Evolutionary conservation across 2,113 vertebrate genomes (phyloP), one percentile per base, ranked within the genome.

Genomic region (Phaetusa simplex): DNA sequence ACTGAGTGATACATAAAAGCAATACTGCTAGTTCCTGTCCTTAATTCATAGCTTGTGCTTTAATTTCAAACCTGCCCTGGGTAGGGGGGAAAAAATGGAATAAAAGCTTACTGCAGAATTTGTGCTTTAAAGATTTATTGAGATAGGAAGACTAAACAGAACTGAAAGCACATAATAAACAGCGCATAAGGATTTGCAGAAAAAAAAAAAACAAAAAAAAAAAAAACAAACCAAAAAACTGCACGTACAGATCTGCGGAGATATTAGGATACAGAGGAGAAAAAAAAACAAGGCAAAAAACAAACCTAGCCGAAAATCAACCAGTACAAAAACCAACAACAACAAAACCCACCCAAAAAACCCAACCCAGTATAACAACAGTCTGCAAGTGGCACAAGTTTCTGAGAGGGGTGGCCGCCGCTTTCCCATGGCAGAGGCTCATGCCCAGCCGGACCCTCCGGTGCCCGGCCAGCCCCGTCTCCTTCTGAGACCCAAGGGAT

Each of bases 61-160:
- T 85, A 87, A 95, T 94, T 95, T 96, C 97, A 96, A 97, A 94
- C 94, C 90, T 84, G 83, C 49, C 78, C 43, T 42, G 22, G 22
- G 49, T 62, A 74, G 34, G 12, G 6, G 6, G 3, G 19, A 20
- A 34, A 56, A 38, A 30, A 64, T 67, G 16, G 71, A 93, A 86
- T 77, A 86, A 93, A 47, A 88, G 92, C 78, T 82, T 70, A 86
- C 38, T 58, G 53, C 62, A 94, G 86, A 96, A 84, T 65, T 95
- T 86, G 64, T 62, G 81, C 59, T 86, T 93, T 77, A 58, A 95
- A 80, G 55, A 94, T 80, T 92, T 95, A 93, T 20, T 91, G 82
- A 70, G 52, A 69, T 47, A 40, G 92, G 24, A 56, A 84, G 70
- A 83, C 55, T 81, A 82, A 95, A 45, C 26, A 91, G 74, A 81